Percentiles rank a stretch among this genome's conserved stretches.
Conservation (phyloP, 2,888 invertebrate genomes). For the Pandemis heparana region DNA sequence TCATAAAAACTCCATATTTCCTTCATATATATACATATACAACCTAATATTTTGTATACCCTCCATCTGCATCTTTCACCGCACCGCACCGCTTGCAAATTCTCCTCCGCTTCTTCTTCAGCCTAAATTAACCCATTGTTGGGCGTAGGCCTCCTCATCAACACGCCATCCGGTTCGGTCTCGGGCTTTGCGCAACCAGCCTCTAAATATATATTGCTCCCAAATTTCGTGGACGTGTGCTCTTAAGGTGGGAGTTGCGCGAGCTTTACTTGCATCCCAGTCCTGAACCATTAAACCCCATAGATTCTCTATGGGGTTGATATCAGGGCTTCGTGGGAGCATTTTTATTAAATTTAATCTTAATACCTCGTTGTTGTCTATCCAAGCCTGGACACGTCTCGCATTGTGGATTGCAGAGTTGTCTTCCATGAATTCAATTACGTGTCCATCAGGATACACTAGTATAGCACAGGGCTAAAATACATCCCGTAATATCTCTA, state of each 20-base stretch:
- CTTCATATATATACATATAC: too few relatives aligned
- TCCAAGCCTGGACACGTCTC: conserved; percentile 8
- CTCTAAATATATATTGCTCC: neutral
- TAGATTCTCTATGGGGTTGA: conserved; percentile 25
- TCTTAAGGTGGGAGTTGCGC: conserved; percentile 4
- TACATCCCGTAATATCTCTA: too few relatives aligned
- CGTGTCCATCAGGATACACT: conserved; percentile 10
- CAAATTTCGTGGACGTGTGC: conserved; percentile 21
- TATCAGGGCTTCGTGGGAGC: conserved; percentile 24
- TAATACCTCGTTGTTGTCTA: conserved; percentile 11
- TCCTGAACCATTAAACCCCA: neutral
- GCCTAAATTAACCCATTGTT: too few relatives aligned
- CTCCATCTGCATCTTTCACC: too few relatives aligned
- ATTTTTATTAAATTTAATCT: conserved; percentile 27
- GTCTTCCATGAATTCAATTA: conserved; percentile 27
- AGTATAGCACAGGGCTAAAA: conserved; percentile 1
- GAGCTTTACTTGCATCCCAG: conserved; percentile 13
- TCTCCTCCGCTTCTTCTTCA: too few relatives aligned
- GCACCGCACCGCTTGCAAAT: too few relatives aligned
- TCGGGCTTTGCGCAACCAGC: too few relatives aligned
- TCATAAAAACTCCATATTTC: too few relatives aligned
- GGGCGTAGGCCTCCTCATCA: too few relatives aligned
- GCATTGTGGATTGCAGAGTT: conserved; percentile 24
- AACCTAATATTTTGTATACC: too few relatives aligned
- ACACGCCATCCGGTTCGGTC: too few relatives aligned